Evolutionary conservation across 1,140 invertebrate species (phyloP).

Genomic region (Diuraphis noxia): DNA sequence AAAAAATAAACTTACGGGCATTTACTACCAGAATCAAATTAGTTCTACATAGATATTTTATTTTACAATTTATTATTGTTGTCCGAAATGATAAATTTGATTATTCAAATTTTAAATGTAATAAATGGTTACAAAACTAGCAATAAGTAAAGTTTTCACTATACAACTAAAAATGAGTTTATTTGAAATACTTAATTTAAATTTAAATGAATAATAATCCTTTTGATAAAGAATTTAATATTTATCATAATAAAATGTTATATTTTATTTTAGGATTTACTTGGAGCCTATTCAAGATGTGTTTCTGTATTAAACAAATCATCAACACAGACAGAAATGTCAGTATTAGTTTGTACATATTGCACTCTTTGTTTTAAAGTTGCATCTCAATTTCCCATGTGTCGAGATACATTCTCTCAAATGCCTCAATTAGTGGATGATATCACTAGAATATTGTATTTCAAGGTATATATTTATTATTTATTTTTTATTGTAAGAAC

Average conservation of each 20-base stretch:
- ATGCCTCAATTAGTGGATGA: conserved; percentile 85
- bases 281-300: conserved; percentile 89
- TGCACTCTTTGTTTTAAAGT: conserved; percentile 89
- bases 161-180: background rate
- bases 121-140: too few species aligned
- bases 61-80: too few species aligned
- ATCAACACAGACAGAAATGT: conserved; percentile 76
- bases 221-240: background rate
- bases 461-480: conserved; percentile 67
- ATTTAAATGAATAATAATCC: background rate
- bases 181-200: background rate
- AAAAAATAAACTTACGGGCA: too few species aligned
- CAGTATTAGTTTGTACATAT: conserved; percentile 91
- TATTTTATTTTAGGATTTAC: conserved; percentile 66
- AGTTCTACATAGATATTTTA: too few species aligned
- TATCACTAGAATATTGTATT: conserved; percentile 86
- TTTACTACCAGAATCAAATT: too few species aligned
- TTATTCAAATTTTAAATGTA: too few species aligned
- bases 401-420: conserved; percentile 84
- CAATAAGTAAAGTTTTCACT: too few species aligned
- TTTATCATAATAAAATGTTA: background rate
- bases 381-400: conserved; percentile 90
- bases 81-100: too few species aligned
- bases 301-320: conserved; percentile 83
- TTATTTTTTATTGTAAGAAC: background rate